Evolutionary conservation across 1,140 invertebrate genomes (phyloP).

Genomic region (honey bee (Apis mellifera)): DNA sequence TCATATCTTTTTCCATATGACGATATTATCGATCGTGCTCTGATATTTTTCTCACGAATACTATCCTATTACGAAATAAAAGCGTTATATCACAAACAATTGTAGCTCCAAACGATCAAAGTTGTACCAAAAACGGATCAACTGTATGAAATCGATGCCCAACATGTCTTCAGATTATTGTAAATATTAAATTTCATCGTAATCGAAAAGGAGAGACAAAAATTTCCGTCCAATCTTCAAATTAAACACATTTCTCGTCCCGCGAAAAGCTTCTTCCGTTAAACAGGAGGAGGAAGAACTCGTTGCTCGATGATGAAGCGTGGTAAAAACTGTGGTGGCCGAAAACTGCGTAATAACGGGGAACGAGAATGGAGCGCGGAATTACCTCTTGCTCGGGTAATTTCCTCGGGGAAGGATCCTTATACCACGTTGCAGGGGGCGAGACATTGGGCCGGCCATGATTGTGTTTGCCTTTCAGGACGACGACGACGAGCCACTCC

Average conservation of each 20-base stretch:
- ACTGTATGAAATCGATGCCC: too few relatives aligned
- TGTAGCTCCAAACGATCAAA: too few relatives aligned
- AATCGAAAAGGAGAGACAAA: too few relatives aligned
- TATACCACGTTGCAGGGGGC: not conserved
- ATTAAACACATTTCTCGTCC: not conserved
- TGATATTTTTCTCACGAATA: too few relatives aligned
- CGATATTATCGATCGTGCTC: too few relatives aligned
- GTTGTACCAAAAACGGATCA: too few relatives aligned
- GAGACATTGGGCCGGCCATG: slow-evolving; percentile 7
- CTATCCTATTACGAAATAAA: too few relatives aligned
- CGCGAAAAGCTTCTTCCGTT: not conserved
- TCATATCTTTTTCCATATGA: too few relatives aligned
- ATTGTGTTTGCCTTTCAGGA: slow-evolving; percentile 36
- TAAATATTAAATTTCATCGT: too few relatives aligned
- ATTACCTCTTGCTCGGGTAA: slow-evolving; percentile 48
- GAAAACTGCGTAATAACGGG: slow-evolving; percentile 27
- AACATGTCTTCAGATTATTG: too few relatives aligned
- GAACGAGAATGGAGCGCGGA: slow-evolving; percentile 23
- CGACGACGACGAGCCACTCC: slow-evolving; percentile 8
- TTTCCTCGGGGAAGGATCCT: slow-evolving; percentile 66
- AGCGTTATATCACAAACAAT: too few relatives aligned
- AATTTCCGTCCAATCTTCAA: too few relatives aligned
- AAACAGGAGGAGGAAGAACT: not conserved
- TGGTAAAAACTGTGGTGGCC: slow-evolving; percentile 20
- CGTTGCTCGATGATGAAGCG: not conserved